Evolutionary conservation across 1,140 invertebrate species (phyloP), one percentile per base, ranked within the genome.

Genomic region (Conopomorpha cramerella): DNA sequence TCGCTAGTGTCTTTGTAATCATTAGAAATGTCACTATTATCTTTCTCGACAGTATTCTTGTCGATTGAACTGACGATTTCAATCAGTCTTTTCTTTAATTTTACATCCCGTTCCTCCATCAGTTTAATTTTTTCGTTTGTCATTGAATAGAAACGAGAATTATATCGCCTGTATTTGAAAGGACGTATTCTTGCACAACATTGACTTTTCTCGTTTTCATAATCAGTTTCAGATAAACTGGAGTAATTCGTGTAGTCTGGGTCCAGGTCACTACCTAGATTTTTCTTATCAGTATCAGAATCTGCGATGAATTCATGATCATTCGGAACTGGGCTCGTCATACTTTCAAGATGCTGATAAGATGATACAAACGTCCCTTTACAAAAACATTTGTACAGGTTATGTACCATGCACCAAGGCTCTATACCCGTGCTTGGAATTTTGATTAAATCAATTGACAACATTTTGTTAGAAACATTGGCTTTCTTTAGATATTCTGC

Each of bases 311-410:
- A n/a, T n/a, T n/a, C n/a, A n/a, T n/a, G n/a, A n/a, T n/a, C n/a
- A n/a, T n/a, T n/a, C n/a, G n/a, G n/a, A n/a, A n/a, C n/a, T n/a
- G n/a, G n/a, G n/a, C n/a, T n/a, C n/a, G n/a, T 23, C 7, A 17
- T 16, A 34, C 18, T 51, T 37, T 60, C 41, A 27, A 45, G n/a
- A n/a, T n/a, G n/a, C n/a, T n/a, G n/a, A n/a, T n/a, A n/a, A n/a
- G n/a, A n/a, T n/a, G n/a, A n/a, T n/a, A n/a, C 55, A 50, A 76
- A 68, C 52, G 45, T 64, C 16, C 64, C 53, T 44, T 67, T 65
- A 39, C 71, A 76, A 53, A 76, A 76, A 55, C 71, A 76, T 45
- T 62, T 76, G 36, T 76, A 76, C 31, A 76, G 47, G 37, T 67
- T 64, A 35, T 76, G 71, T 27, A 71, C 54, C 62, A 72, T 67